Conservation (phyloP, 2,888 invertebrate species). For the Saturnia japonica region DNA sequence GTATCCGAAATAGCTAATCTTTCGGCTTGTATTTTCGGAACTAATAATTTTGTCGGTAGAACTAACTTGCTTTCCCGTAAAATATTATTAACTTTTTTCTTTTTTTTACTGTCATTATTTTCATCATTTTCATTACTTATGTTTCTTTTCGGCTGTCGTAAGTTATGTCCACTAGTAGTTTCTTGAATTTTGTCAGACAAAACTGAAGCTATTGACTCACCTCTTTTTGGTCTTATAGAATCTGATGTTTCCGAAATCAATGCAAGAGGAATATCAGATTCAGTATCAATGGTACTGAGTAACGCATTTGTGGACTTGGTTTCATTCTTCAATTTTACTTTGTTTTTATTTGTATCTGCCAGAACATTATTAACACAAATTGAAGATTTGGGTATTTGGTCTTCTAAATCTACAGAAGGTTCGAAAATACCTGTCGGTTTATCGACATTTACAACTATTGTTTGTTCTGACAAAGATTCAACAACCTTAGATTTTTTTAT, state of each 20-base stretch:
- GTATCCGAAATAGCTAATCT: constrained; percentile 54
- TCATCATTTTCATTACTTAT: constrained; percentile 64
- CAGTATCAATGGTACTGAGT: constrained; percentile 63
- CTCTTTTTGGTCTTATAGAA: constrained; percentile 68
- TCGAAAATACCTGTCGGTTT: constrained; percentile 87
- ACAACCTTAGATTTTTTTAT: constrained; percentile 66
- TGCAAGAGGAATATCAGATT: constrained; percentile 69
- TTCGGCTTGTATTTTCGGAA: constrained; percentile 71
- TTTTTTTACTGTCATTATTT: constrained; percentile 68
- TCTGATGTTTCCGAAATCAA: constrained; percentile 70
- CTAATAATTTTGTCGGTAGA: constrained; percentile 63
- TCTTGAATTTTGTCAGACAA: constrained; percentile 78
- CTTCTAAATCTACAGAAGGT: constrained; percentile 85
- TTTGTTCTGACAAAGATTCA: constrained; percentile 51
- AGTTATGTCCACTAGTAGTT: constrained; percentile 70
- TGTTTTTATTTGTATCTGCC: constrained; percentile 66
- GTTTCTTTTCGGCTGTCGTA: constrained; percentile 73
- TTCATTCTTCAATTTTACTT: constrained; percentile 59
- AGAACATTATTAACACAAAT: constrained; percentile 69
- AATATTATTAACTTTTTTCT: constrained; percentile 66
- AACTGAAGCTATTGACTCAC: constrained; percentile 74
- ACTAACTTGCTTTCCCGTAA: constrained; percentile 76
- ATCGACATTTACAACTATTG: constrained; percentile 69
- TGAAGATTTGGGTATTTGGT: constrained; percentile 83
- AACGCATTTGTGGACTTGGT: constrained; percentile 51